phyloP scores from a whole-genome alignment of 2,113 vertebrate species.

The Pontoporia blainvillei region DNA sequence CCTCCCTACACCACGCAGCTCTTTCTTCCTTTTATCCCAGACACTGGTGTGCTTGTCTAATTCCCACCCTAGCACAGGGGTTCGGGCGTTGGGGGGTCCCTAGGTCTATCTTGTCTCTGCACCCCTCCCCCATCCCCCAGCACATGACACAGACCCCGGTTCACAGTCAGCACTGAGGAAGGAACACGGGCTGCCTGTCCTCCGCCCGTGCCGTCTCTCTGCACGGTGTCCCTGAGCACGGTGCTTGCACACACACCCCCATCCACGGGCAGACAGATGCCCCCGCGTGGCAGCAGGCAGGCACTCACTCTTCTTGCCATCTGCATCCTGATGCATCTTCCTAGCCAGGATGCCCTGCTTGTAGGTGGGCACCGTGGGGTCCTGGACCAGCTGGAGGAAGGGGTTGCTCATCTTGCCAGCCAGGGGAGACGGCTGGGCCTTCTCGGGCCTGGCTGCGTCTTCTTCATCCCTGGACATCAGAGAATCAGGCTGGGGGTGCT shows the following conservation, averaged over 20 bases:
- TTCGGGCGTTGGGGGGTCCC: too few species aligned
- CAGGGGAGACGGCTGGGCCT: conserved; percentile 15
- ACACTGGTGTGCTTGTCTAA: not conserved
- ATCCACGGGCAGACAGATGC: not conserved
- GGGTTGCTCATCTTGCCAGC: conserved; percentile 83
- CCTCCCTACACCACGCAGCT: not conserved
- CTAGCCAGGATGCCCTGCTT: conserved; percentile 89
- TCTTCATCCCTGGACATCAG: conserved; percentile 83
- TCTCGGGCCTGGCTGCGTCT: conserved; percentile 72
- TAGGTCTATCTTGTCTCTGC: not conserved
- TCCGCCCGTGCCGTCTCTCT: not conserved
- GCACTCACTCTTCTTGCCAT: conserved; percentile 93
- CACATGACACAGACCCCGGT: rapidly evolving
- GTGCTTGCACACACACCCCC: rapidly evolving
- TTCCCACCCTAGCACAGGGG: not conserved
- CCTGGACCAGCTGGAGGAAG: conserved; percentile 85
- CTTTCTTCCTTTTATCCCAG: not conserved
- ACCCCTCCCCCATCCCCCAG: not conserved
- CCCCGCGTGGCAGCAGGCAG: not conserved
- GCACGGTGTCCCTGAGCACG: not conserved
- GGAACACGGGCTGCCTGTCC: not conserved
- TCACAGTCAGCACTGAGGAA: rapidly evolving
- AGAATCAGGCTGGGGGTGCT: not conserved
- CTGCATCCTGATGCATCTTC: conserved; percentile 89
- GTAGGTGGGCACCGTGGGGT: conserved; percentile 82